A percentile compares a stretch with the other conserved stretches of the same genome.
These are phyloP conservation scores for Achatina immaculata DNA, from an alignment of 1,140 invertebrate genomes.

Conservation along the genomic window DNA sequence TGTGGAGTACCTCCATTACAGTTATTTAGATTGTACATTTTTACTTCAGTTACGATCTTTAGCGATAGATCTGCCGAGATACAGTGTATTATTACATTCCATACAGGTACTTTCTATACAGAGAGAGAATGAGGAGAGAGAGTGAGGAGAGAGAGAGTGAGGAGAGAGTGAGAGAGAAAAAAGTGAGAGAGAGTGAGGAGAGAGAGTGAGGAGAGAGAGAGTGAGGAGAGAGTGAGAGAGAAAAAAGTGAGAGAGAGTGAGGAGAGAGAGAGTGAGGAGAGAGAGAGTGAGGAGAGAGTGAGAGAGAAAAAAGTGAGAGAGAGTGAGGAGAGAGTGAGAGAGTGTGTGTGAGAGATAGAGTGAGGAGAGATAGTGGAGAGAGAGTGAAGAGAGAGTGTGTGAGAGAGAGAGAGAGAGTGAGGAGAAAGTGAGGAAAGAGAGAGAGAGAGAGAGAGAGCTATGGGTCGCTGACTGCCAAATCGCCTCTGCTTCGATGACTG, in stretches of 20 bases:
- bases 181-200: too few species aligned
- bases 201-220: not conserved
- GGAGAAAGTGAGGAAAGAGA: not conserved
- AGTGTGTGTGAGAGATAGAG: not conserved
- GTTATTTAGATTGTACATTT: too few species aligned
- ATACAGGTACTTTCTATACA: too few species aligned
- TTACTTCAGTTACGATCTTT: too few species aligned
- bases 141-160: too few species aligned
- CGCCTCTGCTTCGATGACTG: too few species aligned
- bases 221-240: not conserved
- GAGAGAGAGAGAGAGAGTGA: not conserved
- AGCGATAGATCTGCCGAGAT: too few species aligned
- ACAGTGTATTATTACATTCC: too few species aligned
- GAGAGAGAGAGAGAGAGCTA: conserved; percentile 14
- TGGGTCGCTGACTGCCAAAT: too few species aligned
- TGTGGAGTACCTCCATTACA: too few species aligned
- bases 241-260: too few species aligned
- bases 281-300: not conserved
- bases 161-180: conserved; percentile 23
- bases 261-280: not conserved
- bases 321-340: not conserved
- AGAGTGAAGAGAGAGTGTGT: not conserved
- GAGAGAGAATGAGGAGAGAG: too few species aligned
- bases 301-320: not conserved
- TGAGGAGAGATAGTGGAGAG: not conserved